phyloP scores from a whole-genome alignment of 53 echinoderm and acorn worm genomes.

The Echinarachnius parma region DNA sequence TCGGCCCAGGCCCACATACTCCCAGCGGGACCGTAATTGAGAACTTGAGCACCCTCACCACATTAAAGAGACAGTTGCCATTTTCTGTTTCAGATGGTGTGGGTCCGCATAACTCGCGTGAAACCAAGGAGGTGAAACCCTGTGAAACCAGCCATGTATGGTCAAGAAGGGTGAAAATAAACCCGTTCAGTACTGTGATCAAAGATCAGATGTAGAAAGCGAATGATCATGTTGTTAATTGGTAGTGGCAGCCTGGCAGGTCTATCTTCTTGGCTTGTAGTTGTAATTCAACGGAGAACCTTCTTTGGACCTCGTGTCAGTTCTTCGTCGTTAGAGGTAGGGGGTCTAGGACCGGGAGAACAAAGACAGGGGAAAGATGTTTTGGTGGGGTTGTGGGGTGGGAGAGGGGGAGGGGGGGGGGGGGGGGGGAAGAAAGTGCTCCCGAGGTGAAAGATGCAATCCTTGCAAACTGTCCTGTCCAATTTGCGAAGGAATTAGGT shows the following conservation, averaged over 20 bases:
- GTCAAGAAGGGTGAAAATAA: no score
- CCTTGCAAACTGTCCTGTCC: conserved; percentile 42
- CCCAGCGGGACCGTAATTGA: conserved; percentile 47
- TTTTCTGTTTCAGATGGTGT: background rate
- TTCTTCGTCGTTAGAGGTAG: no score
- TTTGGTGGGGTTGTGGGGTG: background rate
- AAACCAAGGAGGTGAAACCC: background rate
- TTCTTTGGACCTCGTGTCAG: no score
- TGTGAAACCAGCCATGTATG: no score
- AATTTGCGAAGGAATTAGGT: conserved; percentile 42
- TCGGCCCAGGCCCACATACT: conserved; percentile 12
- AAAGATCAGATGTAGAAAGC: no score
- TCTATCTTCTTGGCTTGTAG: no score
- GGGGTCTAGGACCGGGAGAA: no score
- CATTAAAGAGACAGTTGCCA: conserved; percentile 50
- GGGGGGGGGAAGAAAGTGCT: background rate
- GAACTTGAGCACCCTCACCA: conserved; percentile 8
- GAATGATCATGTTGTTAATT: no score
- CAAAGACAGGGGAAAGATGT: no score
- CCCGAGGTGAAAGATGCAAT: conserved; percentile 29
- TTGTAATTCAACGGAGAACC: no score
- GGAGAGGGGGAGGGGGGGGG: background rate
- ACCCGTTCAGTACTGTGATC: no score
- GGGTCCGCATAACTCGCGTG: background rate
- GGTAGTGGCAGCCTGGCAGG: no score